Evolutionary conservation across 2,113 vertebrate species (phyloP).

Genomic region (Pluvialis apricaria): DNA sequence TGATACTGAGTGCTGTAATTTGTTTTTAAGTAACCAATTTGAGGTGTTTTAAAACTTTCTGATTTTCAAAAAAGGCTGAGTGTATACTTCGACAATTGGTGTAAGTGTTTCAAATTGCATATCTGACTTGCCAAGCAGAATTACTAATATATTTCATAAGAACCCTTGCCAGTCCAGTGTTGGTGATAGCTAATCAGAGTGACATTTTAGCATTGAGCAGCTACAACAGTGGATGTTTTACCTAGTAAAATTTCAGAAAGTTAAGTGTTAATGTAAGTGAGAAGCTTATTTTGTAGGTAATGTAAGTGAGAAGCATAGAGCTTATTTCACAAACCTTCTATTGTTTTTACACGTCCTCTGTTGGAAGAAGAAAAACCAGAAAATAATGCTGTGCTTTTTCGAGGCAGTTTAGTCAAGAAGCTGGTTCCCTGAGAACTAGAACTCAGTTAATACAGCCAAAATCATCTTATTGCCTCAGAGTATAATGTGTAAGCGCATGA

Average conservation of each 20-base stretch:
- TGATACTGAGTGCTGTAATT: not conserved
- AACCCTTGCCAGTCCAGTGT: not conserved
- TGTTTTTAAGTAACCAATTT: not conserved
- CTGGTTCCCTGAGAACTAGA: not conserved
- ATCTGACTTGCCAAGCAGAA: not conserved
- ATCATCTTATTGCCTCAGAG: not conserved
- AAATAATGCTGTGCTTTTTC: not conserved
- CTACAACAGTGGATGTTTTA: not conserved
- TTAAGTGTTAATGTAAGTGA: not conserved
- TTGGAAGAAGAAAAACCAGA: not conserved
- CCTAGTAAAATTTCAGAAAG: not conserved
- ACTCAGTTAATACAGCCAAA: not conserved
- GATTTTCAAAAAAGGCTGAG: not conserved
- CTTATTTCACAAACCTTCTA: not conserved
- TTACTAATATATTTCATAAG: not conserved
- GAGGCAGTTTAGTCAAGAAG: not conserved
- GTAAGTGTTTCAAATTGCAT: not conserved
- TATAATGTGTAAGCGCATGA: not conserved
- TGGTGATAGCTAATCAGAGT: not conserved
- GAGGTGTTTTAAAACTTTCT: not conserved
- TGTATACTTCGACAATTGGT: not conserved
- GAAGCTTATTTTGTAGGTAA: too few relatives aligned
- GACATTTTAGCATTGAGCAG: not conserved
- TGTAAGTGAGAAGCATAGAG: not conserved
- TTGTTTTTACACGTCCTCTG: not conserved